phyloP scores from a whole-genome alignment of 2,888 invertebrate genomes.

The Ptilodon capucinus region DNA sequence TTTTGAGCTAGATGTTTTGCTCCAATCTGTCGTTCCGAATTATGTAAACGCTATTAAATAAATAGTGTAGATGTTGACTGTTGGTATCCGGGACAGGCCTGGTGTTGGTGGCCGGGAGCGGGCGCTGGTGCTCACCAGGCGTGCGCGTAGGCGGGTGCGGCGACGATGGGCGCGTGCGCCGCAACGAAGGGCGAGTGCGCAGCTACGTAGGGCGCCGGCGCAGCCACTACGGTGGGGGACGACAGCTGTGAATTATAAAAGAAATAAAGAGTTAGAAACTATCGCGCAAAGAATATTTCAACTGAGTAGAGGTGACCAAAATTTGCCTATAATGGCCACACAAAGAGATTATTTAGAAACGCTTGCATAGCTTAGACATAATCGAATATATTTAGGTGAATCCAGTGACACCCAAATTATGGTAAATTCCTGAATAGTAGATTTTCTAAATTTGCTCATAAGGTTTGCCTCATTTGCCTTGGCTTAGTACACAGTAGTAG shows the following conservation, averaged over 20 bases:
- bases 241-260: slow-evolving; percentile 53
- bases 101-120: slow-evolving; percentile 31
- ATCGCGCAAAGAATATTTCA: not conserved
- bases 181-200: slow-evolving; percentile 56
- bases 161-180: slow-evolving; percentile 57
- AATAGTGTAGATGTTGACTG: slow-evolving; percentile 61
- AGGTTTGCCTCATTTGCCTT: too few species aligned
- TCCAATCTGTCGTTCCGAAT: slow-evolving; percentile 47
- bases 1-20: slow-evolving; percentile 43
- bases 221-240: slow-evolving; percentile 61
- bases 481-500: too few species aligned
- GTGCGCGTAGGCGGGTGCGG: slow-evolving; percentile 62
- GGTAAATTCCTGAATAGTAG: too few species aligned
- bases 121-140: slow-evolving; percentile 56
- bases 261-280: not conserved
- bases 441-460: too few species aligned
- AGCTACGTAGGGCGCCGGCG: slow-evolving; percentile 57
- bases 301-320: too few species aligned
- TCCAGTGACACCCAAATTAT: too few species aligned
- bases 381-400: too few species aligned
- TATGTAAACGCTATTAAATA: slow-evolving; percentile 42
- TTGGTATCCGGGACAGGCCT: slow-evolving; percentile 48
- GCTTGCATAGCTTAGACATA: too few species aligned
- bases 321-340: too few species aligned
- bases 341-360: too few species aligned